Evolutionary conservation across 1,140 invertebrate genomes (phyloP), one percentile per base, ranked within the genome.

Genomic region (Ceratosolen solmsi): DNA sequence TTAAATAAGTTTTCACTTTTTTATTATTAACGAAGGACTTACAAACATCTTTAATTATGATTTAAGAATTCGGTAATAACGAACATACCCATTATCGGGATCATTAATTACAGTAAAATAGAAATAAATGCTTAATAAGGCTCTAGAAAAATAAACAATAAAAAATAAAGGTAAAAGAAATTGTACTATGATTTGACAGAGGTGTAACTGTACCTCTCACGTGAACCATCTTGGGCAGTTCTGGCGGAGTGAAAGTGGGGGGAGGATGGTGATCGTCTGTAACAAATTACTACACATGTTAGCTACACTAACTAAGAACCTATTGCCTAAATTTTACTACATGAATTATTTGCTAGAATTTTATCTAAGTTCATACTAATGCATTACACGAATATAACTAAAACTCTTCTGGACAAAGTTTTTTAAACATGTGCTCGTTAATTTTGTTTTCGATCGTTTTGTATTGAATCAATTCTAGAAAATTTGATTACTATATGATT

Each of bases 151-250:
- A 58, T 54, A 56, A 9, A 70, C 36, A 76, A 17, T 56, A 20
- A 79, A 22, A 68, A 33, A 80, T 20, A 51, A 56, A 63, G 51
- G 63, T 1, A 75, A 87, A 87, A 89, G 86, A 90, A 88, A 89
- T 86, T 90, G 86, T 89, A 90, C 87, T 87, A 89, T 88, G 88
- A 86, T 87, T 90, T 90, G 87, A 90, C 87, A 88, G 90, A 90
- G 90, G 89, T 90, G 85, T 88, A 80, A 89, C 91, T 93, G 92
- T 97, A 97, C 96, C 96, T 97, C 96, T 94, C 92, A 97, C 94
- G 95, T 97, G 96, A 94, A 97, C 96, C 95, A 96, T 96, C 95
- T 98, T 98, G 93, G 96, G 96, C 94, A 98, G 96, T 95, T 98
- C 97, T 94, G 97, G 96, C 94, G 96, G 96, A 93, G 96, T 98